A percentile compares a stretch with the other conserved stretches of the same genome.
Conservation (phyloP, 1,140 invertebrate species). For the Limonius californicus region DNA sequence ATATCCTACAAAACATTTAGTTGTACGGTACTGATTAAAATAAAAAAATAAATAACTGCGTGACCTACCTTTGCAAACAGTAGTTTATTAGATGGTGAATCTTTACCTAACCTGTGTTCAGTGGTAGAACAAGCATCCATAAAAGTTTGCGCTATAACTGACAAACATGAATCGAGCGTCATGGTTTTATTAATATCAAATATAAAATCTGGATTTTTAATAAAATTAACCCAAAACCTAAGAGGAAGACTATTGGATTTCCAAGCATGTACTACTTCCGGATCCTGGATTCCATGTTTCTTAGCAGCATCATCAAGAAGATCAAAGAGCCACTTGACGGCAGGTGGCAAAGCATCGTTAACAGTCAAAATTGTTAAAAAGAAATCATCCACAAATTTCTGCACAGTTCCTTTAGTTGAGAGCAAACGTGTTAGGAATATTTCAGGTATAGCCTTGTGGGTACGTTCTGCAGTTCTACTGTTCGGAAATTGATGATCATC, state of each 20-base stretch:
- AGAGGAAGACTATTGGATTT: constrained; percentile 92
- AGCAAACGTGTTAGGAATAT: constrained; percentile 90
- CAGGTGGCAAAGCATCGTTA: constrained; percentile 84
- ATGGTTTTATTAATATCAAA: constrained; percentile 93
- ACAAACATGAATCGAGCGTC: constrained; percentile 87
- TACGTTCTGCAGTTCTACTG: constrained; percentile 65
- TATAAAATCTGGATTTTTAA: constrained; percentile 96
- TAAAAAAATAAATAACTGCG: constrained; percentile 1
- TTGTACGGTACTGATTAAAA: no score
- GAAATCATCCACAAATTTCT: constrained; percentile 96
- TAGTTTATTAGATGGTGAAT: constrained; percentile 92
- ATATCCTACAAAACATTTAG: constrained; percentile 77
- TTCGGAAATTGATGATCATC: constrained; percentile 64
- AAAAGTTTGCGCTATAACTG: constrained; percentile 93
- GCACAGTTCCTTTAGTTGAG: constrained; percentile 92
- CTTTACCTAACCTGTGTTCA: constrained; percentile 86
- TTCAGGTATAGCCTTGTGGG: constrained; percentile 91
- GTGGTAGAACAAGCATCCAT: constrained; percentile 92
- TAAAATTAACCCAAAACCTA: constrained; percentile 95
- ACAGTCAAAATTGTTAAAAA: constrained; percentile 84
- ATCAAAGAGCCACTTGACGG: constrained; percentile 95
- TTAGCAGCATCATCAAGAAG: constrained; percentile 86
- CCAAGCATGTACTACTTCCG: constrained; percentile 93
- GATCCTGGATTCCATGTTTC: constrained; percentile 77
- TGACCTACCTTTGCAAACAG: constrained; percentile 81